A percentile compares a stretch with the other conserved stretches of the same genome.
These are phyloP conservation scores for Papilio polyxenes DNA, from an alignment of 1,140 invertebrate species.

Conservation along the genomic window DNA sequence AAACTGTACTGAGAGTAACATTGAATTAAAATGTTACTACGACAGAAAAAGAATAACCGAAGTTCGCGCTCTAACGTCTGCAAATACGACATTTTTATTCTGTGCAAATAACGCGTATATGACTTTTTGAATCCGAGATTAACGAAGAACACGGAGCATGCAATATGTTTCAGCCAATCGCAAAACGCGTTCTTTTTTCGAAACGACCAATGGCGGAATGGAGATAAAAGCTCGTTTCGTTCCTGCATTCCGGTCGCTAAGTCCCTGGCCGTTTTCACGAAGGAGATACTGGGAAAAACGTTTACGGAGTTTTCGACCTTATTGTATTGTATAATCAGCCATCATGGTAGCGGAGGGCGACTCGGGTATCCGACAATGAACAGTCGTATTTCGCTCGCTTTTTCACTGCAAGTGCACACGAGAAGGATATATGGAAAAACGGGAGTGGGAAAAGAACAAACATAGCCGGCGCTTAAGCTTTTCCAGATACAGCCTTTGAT, in stretches of 20 bases:
- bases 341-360: slow-evolving; percentile 72
- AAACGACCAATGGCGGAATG: slow-evolving; percentile 69
- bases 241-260: slow-evolving; percentile 51
- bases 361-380: slow-evolving; percentile 63
- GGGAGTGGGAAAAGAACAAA: slow-evolving; percentile 51
- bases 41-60: slow-evolving; percentile 42
- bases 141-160: slow-evolving; percentile 64
- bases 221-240: slow-evolving; percentile 65
- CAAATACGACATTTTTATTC: slow-evolving; percentile 48
- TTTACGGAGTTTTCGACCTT: slow-evolving; percentile 64
- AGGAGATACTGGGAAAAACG: slow-evolving; percentile 56
- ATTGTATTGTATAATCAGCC: slow-evolving; percentile 77
- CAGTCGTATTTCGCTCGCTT: slow-evolving; percentile 63
- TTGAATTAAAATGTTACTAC: slow-evolving; percentile 43
- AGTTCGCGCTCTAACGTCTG: slow-evolving; percentile 14
- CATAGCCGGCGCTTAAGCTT: slow-evolving; percentile 57
- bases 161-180: slow-evolving; percentile 74
- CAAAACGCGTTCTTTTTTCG: slow-evolving; percentile 63
- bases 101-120: slow-evolving; percentile 46
- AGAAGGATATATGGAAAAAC: slow-evolving; percentile 46
- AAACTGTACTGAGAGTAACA: background rate
- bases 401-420: slow-evolving; percentile 49
- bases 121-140: slow-evolving; percentile 52
- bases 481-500: slow-evolving; percentile 50
- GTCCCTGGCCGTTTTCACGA: slow-evolving; percentile 58